These are phyloP conservation scores for Marronus borbonicus DNA, from an alignment of 2,888 invertebrate species.

Conservation along the genomic window DNA sequence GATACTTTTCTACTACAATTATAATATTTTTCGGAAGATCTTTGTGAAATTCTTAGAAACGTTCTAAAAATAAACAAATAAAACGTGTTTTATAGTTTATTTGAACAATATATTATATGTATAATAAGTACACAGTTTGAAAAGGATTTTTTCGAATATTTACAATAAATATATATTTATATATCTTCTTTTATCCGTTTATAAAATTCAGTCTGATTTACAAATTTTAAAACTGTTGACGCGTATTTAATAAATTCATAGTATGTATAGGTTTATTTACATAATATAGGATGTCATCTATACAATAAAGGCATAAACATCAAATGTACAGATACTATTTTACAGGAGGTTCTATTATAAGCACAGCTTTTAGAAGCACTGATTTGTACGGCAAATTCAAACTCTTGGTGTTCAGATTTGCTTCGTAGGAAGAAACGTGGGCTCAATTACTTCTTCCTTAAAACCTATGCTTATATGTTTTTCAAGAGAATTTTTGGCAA, in stretches of 20 bases:
- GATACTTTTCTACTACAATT: slow-evolving; percentile 24
- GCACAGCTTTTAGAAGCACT: slow-evolving; percentile 40
- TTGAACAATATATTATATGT: slow-evolving; percentile 29
- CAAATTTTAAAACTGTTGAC: slow-evolving; percentile 38
- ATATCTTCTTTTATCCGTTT: slow-evolving; percentile 30
- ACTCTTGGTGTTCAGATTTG: slow-evolving; percentile 18
- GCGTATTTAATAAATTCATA: background rate
- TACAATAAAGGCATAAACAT: slow-evolving; percentile 6
- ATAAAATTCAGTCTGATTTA: slow-evolving; percentile 48
- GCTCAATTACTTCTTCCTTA: slow-evolving; percentile 38
- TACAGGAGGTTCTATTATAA: slow-evolving; percentile 12
- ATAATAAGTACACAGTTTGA: slow-evolving; percentile 24
- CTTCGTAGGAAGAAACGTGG: slow-evolving; percentile 40
- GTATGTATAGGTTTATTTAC: background rate
- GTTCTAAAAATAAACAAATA: slow-evolving; percentile 23
- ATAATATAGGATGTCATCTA: no score
- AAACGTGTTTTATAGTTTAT: slow-evolving; percentile 27
- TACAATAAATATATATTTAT: slow-evolving; percentile 40
- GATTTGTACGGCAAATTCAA: background rate
- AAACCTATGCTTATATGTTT: slow-evolving; percentile 29
- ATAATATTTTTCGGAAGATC: slow-evolving; percentile 18
- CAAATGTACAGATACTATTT: background rate
- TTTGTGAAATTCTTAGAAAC: slow-evolving; percentile 27
- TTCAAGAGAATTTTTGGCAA: background rate
- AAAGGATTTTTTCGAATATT: slow-evolving; percentile 27